Conservation (phyloP, 2,888 invertebrate genomes). For the Mythimna pallens region DNA sequence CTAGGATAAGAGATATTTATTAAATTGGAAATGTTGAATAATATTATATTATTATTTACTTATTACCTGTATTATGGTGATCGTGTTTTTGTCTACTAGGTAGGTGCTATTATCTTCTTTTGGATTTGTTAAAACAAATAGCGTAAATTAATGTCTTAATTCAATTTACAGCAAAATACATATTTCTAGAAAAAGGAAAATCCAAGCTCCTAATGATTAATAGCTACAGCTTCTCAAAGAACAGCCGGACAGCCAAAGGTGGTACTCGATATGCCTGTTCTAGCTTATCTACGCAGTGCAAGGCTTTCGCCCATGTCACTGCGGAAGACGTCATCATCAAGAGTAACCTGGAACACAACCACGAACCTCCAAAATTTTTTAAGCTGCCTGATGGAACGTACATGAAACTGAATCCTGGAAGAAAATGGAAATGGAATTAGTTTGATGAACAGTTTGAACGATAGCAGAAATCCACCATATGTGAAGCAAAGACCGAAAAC, state of each 20-base stretch:
- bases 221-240: slow-evolving; percentile 68
- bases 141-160: not conserved
- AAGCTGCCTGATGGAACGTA: slow-evolving; percentile 42
- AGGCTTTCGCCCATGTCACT: slow-evolving; percentile 48
- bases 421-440: not conserved
- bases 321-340: slow-evolving; percentile 35
- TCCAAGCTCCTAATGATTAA: slow-evolving; percentile 59
- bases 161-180: slow-evolving; percentile 59
- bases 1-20: too few relatives aligned
- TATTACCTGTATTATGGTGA: not conserved
- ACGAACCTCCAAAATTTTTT: slow-evolving; percentile 30
- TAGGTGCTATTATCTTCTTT: not conserved
- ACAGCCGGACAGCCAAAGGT: slow-evolving; percentile 52
- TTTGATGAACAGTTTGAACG: not conserved
- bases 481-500: not conserved
- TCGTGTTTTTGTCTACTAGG: not conserved
- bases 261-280: slow-evolving; percentile 71
- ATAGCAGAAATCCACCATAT: not conserved
- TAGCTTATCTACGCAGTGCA: slow-evolving; percentile 40
- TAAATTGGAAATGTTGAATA: too few relatives aligned
- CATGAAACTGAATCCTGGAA: slow-evolving; percentile 5
- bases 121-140: not conserved
- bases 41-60: too few relatives aligned
- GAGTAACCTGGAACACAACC: slow-evolving; percentile 34
- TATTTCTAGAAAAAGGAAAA: slow-evolving; percentile 60